Evolutionary conservation across 2,888 invertebrate species (phyloP).

Genomic region (Athalia rosae): DNA sequence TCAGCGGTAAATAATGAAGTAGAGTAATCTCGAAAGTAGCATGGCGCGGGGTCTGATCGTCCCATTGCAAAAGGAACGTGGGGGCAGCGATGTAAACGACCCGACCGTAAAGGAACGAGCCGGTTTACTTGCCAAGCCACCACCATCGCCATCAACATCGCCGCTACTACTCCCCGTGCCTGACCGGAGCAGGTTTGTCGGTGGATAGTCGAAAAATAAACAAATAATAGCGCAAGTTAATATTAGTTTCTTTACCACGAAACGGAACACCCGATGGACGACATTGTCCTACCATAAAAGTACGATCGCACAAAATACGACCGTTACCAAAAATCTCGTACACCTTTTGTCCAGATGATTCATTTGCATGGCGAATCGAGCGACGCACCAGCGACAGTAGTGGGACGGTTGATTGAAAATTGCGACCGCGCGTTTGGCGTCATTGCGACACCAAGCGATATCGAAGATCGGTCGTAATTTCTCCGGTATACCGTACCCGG

Average conservation of each 20-base stretch:
- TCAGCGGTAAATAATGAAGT: constrained; percentile 7
- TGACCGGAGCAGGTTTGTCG: constrained; percentile 44
- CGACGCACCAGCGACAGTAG: too few species aligned
- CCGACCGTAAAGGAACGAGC: constrained; percentile 43
- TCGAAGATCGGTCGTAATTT: not conserved
- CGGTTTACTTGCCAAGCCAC: constrained; percentile 35
- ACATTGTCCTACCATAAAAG: not conserved
- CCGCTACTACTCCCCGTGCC: constrained; percentile 23
- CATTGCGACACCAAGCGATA: too few species aligned
- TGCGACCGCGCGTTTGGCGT: too few species aligned
- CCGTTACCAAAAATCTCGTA: not conserved
- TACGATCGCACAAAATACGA: not conserved
- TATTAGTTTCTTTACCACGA: constrained; percentile 28
- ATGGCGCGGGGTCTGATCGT: constrained; percentile 33
- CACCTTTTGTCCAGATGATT: too few species aligned
- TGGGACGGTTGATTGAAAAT: too few species aligned
- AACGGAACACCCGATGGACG: not conserved
- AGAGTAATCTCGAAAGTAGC: constrained; percentile 32
- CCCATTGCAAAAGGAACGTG: constrained; percentile 37
- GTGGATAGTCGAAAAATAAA: constrained; percentile 32
- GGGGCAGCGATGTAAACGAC: constrained; percentile 28
- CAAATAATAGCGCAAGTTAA: constrained; percentile 38
- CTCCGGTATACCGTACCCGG: not conserved
- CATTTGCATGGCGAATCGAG: too few species aligned
- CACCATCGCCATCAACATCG: not conserved